Evolutionary conservation across 53 echinoderm and acorn worm genomes (phyloP), one percentile per base, ranked within the genome.

Genomic region (Mesocentrotus franciscanus): DNA sequence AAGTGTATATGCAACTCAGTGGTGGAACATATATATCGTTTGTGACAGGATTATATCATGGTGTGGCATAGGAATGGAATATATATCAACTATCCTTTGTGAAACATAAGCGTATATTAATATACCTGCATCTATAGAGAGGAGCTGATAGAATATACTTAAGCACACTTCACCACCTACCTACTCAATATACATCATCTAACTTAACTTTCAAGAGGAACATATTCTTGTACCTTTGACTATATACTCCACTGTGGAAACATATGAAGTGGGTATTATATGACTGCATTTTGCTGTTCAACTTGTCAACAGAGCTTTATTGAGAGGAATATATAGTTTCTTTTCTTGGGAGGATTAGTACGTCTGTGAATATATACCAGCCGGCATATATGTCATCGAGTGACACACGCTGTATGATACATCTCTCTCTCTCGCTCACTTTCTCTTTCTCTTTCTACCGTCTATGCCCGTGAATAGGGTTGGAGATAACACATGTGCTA

Each of bases 321-420:
- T 58, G n/a, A 56, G 87, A 34, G 87, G 87, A 87, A 58, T 58
- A 87, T 87, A 87, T 87, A 87, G 87, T 57, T 85, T 87, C 56
- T 87, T n/a, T 58, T 59, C 87, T 58, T 39, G 58, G 87, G 58
- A 56, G 58, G 87, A 87, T 87, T 58, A 87, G 59, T 87, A 58
- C 15, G 84, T 87, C 87, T 87, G 27, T 12, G 24, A 42, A 84
- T 49, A 84, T 49, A 85, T 85, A 85, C 26, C 58, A 85, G 87
- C 56, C 57, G 10, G 57, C 56, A 85, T 57, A 58, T 58, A 57
- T 87, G 58, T 87, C 57, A 27, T 87, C 58, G 15, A 87, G 87
- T 87, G 87, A 58, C 59, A 81, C 81, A 81, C 42, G 81, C 81
- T 12, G 58, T 56, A 57, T 87, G 87, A 87, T 87, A 22, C 87